Evolutionary conservation across 2,113 vertebrate species (phyloP).

Genomic region (Percina caprodes): DNA sequence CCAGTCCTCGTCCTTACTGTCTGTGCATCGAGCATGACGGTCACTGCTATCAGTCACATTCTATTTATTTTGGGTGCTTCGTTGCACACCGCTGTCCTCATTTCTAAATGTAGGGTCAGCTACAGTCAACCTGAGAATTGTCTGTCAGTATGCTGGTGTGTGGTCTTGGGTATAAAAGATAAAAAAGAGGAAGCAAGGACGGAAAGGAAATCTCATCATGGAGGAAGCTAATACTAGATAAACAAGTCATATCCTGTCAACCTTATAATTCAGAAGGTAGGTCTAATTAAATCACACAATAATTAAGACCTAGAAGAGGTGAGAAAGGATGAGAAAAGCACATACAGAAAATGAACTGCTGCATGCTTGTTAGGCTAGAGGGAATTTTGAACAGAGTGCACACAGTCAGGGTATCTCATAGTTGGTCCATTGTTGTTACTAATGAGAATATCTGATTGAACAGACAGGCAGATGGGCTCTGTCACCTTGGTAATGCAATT

Average conservation of each 20-base stretch:
- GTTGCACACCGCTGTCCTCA: constrained; percentile 72
- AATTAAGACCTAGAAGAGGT: constrained; percentile 64
- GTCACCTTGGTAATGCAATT: constrained; percentile 29
- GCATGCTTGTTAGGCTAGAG: constrained; percentile 33
- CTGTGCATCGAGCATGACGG: constrained; percentile 69
- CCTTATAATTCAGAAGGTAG: constrained; percentile 57
- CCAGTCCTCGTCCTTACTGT: constrained; percentile 47
- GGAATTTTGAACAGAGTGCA: constrained; percentile 42
- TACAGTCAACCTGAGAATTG: constrained; percentile 60
- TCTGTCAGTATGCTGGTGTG: constrained; percentile 51
- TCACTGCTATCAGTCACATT: constrained; percentile 74
- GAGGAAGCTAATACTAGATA: constrained; percentile 49
- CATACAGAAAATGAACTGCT: constrained; percentile 11
- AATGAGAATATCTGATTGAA: constrained; percentile 63
- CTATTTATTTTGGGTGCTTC: constrained; percentile 76
- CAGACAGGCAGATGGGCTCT: constrained; percentile 48
- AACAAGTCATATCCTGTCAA: constrained; percentile 69
- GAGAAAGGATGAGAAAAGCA: constrained; percentile 34
- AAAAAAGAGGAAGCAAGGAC: constrained; percentile 19
- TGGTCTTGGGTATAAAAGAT: constrained; percentile 30
- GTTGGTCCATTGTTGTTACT: constrained; percentile 35
- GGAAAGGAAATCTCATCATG: constrained; percentile 42
- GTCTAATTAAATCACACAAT: constrained; percentile 72
- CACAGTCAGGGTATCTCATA: constrained; percentile 51
- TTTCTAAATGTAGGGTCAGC: constrained; percentile 75